Evolutionary conservation across 2,888 invertebrate genomes (phyloP), one percentile per base, ranked within the genome.

Genomic region (Glyphotaelius pellucidus): DNA sequence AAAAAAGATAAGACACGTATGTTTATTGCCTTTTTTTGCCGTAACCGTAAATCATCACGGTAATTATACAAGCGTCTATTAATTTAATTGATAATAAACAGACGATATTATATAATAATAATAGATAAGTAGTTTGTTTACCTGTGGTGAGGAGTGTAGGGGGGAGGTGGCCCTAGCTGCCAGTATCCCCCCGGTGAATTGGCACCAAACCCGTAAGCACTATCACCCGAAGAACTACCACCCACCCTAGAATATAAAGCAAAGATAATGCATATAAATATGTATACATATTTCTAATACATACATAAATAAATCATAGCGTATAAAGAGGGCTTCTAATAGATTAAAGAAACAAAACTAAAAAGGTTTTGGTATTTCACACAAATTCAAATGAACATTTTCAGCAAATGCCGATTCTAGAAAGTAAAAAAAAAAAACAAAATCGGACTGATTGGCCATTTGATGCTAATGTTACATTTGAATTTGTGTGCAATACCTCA

Each of bases 171-270:
- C 0, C 98, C 98, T 94, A 95, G 89, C 94, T 93, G 93, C 93
- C 94, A 93, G 91, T 93, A 92, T 90, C 94, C 93, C 30, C 92
- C 92, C 15, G 93, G 93, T 30, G 95, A 94, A 90, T 95, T 94
- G 93, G 96, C 96, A 92, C 97, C 97, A 95, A 97, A 97, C 0
- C 98, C 98, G 95, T 98, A 98, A 93, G 98, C 98, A 89, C 98
- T 98, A 94, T 98, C 98, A 0, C 96, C 96, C 0, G 96, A 96
- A 0, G 98, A 98, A 90, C 97, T 97, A 9, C 97, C 97, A 0
- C 96, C 96, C 0, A 97, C 97, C 95, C 97, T 97, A n/a, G 52
- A 93, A 88, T 35, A 84, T n/a, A 84, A 38, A 67, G 67, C 67
- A 67, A 67, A 67, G 67, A 67, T 67, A 67, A 25, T 25, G 25